These are phyloP conservation scores for Noctua janthe DNA, from an alignment of 2,888 invertebrate genomes.

Conservation along the genomic window DNA sequence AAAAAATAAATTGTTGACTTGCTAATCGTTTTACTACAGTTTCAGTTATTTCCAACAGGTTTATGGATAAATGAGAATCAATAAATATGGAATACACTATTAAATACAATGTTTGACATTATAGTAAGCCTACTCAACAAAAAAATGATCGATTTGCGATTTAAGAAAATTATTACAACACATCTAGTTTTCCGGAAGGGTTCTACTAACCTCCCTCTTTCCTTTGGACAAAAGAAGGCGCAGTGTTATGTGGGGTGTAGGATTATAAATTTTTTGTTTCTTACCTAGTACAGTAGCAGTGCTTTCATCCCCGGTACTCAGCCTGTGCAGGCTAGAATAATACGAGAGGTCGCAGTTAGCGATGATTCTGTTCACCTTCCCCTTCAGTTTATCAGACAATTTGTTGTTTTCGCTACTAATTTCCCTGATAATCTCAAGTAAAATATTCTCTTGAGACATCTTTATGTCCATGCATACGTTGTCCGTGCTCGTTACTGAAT, in stretches of 20 bases:
- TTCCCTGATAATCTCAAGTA: slow-evolving; percentile 83
- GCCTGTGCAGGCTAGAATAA: slow-evolving; percentile 84
- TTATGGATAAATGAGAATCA: neutral
- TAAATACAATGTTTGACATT: neutral
- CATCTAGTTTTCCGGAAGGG: neutral
- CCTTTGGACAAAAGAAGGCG: neutral
- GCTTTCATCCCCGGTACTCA: slow-evolving; percentile 84
- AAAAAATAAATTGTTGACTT: too few species aligned
- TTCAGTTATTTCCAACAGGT: neutral
- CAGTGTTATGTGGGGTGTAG: neutral
- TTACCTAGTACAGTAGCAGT: slow-evolving; percentile 84
- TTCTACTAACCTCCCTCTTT: neutral
- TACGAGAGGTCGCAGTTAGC: slow-evolving; percentile 84
- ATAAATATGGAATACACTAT: neutral
- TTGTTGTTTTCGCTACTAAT: slow-evolving; percentile 77
- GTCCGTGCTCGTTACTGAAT: slow-evolving; percentile 79
- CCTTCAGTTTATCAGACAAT: slow-evolving; percentile 78
- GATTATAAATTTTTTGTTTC: neutral
- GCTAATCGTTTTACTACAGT: neutral
- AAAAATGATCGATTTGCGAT: neutral
- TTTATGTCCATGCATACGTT: slow-evolving; percentile 72
- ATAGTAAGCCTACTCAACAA: neutral
- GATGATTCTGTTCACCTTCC: slow-evolving; percentile 84
- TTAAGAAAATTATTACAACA: too few species aligned
- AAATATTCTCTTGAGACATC: slow-evolving; percentile 79